Evolutionary conservation across 2,888 invertebrate species (phyloP).

Genomic region (Macrophya alboannulata): DNA sequence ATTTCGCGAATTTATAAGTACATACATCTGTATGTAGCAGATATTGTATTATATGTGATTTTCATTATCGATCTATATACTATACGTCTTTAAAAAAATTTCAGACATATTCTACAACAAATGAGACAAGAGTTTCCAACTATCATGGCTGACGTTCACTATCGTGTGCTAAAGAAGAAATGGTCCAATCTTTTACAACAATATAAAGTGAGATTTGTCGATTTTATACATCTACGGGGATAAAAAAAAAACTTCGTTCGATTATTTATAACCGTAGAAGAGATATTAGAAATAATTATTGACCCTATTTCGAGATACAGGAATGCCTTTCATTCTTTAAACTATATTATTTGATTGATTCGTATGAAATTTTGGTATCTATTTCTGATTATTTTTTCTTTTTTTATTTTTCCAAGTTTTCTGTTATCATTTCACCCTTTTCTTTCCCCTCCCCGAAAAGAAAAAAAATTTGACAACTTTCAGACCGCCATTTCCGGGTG

Average conservation of each 20-base stretch:
- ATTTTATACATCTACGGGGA: not conserved
- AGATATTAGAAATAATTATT: no score
- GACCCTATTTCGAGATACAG: no score
- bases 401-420: not conserved
- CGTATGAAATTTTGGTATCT: not conserved
- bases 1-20: not conserved
- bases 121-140: conserved; percentile 74
- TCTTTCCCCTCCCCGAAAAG: not conserved
- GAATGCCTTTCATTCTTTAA: no score
- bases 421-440: not conserved
- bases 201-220: conserved; percentile 69
- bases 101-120: conserved; percentile 71
- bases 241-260: no score
- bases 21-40: no score
- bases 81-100: no score
- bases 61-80: no score
- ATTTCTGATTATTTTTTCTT: not conserved
- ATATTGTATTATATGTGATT: no score
- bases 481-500: conserved; percentile 15
- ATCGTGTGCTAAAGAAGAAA: conserved; percentile 74
- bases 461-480: not conserved
- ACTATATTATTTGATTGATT: no score
- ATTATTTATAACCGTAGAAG: not conserved
- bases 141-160: conserved; percentile 74
- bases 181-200: conserved; percentile 75